A percentile compares a stretch with the other conserved stretches of the same genome.
phyloP scores from a whole-genome alignment of 1,140 invertebrate genomes.

The Hermetia illucens region DNA sequence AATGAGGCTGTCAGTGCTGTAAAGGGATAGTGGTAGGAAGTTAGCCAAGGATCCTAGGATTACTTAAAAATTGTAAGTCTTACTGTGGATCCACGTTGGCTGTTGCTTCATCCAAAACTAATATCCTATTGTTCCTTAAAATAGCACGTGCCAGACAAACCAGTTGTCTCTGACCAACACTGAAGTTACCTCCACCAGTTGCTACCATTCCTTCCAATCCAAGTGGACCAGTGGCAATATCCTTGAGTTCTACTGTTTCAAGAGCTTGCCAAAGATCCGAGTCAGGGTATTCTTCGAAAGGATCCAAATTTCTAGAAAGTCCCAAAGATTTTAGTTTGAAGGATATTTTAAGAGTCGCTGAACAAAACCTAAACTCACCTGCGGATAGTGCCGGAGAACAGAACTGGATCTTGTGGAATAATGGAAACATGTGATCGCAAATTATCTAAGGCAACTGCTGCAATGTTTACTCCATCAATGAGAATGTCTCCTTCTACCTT shows the following conservation, averaged over 20 bases:
- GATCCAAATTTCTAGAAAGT: constrained; percentile 52
- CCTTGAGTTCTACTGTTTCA: constrained; percentile 38
- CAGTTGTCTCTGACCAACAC: constrained; percentile 55
- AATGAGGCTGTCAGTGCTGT: constrained; percentile 33
- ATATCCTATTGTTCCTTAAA: constrained; percentile 40
- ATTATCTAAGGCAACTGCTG: constrained; percentile 43
- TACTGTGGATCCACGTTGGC: constrained; percentile 35
- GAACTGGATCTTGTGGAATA: constrained; percentile 55
- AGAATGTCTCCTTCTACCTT: constrained; percentile 31
- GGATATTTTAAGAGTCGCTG: background rate
- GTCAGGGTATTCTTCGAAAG: constrained; percentile 47
- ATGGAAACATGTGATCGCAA: constrained; percentile 44
- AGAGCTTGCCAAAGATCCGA: constrained; percentile 47
- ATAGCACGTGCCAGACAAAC: constrained; percentile 54
- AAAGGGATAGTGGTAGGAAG: constrained; percentile 35
- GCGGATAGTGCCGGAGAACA: constrained; percentile 43
- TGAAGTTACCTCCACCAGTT: constrained; percentile 49
- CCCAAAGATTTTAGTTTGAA: constrained; percentile 25
- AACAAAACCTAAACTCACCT: constrained; percentile 36
- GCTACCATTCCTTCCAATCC: constrained; percentile 47
- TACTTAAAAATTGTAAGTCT: constrained; percentile 44
- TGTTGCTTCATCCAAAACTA: constrained; percentile 46
- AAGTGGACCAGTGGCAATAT: constrained; percentile 31
- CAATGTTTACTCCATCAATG: constrained; percentile 35
- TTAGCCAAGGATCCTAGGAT: constrained; percentile 39